These are phyloP conservation scores for Rhagonycha fulva DNA, from an alignment of 2,888 invertebrate genomes.

Conservation along the genomic window DNA sequence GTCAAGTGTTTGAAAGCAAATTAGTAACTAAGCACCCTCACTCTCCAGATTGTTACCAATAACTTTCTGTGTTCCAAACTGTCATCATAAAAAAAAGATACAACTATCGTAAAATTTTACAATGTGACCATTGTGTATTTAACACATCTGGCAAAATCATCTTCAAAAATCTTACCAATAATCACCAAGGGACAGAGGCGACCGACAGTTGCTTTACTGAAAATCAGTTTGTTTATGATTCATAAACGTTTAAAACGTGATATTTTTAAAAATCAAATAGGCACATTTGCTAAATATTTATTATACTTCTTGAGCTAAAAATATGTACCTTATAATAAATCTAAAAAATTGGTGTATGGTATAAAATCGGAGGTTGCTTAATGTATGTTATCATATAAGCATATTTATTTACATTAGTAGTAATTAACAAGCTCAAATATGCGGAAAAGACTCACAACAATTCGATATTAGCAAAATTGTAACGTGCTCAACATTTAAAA, in stretches of 20 bases:
- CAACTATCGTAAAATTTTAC: background rate
- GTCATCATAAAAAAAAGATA: conserved; percentile 8
- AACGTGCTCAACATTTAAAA: background rate
- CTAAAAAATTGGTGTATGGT: background rate
- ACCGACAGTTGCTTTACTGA: background rate
- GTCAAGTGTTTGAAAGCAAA: conserved; percentile 24
- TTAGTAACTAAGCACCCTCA: conserved; percentile 22
- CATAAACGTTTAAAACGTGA: background rate
- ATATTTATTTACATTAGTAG: background rate
- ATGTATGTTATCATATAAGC: background rate
- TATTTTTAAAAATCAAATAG: background rate
- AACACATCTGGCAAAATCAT: conserved; percentile 1
- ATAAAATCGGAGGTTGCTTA: background rate
- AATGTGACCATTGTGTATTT: background rate
- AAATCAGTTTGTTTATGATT: background rate
- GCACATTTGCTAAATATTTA: background rate
- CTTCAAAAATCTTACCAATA: background rate
- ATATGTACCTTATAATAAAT: background rate
- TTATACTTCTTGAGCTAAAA: background rate
- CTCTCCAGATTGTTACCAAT: background rate
- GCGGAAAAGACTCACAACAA: background rate
- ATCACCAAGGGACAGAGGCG: background rate
- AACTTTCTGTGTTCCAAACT: background rate
- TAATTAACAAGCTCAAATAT: background rate
- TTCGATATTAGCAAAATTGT: background rate